Evolutionary conservation across 2,888 invertebrate species (phyloP), one percentile per base, ranked within the genome.

Genomic region (Drosophila formosana): DNA sequence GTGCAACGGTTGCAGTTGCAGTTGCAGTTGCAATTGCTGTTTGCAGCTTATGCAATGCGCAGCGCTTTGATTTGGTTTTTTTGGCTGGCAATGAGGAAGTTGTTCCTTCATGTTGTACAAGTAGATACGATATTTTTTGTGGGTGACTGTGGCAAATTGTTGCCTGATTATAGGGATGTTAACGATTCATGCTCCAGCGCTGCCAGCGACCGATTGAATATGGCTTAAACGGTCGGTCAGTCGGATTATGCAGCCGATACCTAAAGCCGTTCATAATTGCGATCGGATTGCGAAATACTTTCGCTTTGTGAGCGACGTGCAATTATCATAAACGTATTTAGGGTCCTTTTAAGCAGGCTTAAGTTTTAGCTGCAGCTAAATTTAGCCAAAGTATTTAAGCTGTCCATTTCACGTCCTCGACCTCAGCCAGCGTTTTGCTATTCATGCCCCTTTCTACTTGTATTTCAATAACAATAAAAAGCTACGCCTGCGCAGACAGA

Each of bases 61-160:
- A 9, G 30, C 37, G 41, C 26, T 75, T 67, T 62, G 68, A 75
- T 79, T 79, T 65, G 61, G 28, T 41, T 56, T 63, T 60, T 56
- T 51, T 25, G 28, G 23, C 39, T 55, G 75, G 66, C 85, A 81
- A 83, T 82, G 75, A 83, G 83, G 83, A 84, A 84, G 83, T 84
- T 5, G 28, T 47, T 43, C 60, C 60, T 61, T 18, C 60, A 61
- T 34, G 13, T 13, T 37, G 11, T 41, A 18, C 39, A 13, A 41
- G 13, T 7, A 13, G 39, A 41, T 41, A 18, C 39, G 7, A 30
- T 50, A 34, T 32, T 74, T 80, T 80, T 80, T 80, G 80, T 82
- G 83, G 83, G 79, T 83, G 85, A 85, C 77, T 83, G 71, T 85
- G 82, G 85, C 79, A 82, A 82, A 84, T 75, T 66, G 76, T 64